phyloP scores from a whole-genome alignment of 2,888 invertebrate genomes.

The Chirona hameri region DNA sequence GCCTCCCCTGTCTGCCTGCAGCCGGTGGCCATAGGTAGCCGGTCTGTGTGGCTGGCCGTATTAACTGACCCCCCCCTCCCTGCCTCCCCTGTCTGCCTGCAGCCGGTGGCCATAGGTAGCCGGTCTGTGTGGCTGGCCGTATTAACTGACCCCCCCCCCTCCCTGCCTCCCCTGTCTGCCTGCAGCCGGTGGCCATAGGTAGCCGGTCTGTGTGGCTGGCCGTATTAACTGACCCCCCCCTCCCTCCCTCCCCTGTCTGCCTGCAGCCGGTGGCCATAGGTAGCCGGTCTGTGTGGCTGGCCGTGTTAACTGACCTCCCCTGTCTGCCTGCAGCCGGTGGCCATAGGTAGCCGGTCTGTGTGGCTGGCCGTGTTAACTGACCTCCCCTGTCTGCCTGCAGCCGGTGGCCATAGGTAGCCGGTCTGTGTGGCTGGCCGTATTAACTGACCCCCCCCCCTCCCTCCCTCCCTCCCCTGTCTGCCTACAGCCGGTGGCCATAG shows the following conservation, averaged over 20 bases:
- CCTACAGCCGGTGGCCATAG: constrained; percentile 79
- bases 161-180: neutral
- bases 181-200: constrained; percentile 84
- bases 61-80: no score
- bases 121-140: no score
- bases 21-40: constrained; percentile 92
- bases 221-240: no score
- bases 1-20: constrained; percentile 45
- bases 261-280: constrained; percentile 84
- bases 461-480: neutral
- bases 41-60: no score
- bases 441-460: no score
- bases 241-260: neutral
- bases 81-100: neutral
- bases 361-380: no score
- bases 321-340: constrained; percentile 65
- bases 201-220: constrained; percentile 58
- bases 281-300: constrained; percentile 58
- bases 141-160: no score
- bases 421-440: no score
- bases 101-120: constrained; percentile 92
- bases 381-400: constrained; percentile 47
- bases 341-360: constrained; percentile 92
- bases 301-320: no score
- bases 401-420: constrained; percentile 92